Evolutionary conservation across 2,888 invertebrate genomes (phyloP).

Genomic region (Nesidiocoris tenuis): DNA sequence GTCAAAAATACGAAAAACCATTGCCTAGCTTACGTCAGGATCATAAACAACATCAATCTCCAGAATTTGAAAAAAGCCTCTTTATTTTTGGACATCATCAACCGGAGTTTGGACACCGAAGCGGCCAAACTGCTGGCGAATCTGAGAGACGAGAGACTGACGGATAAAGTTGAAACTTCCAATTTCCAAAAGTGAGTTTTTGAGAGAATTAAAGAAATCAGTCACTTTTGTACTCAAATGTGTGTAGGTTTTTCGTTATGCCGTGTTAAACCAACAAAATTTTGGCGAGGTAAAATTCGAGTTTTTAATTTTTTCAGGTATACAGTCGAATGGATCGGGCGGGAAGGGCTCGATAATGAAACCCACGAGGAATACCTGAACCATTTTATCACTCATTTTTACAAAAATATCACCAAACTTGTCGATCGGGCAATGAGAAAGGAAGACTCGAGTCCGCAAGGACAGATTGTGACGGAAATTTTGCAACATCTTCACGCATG

Average conservation of each 20-base stretch:
- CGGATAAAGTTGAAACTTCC: conserved; percentile 82
- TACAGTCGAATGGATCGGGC: conserved; percentile 94
- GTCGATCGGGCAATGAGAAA: conserved; percentile 94
- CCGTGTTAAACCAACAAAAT: no score
- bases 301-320: conserved; percentile 70
- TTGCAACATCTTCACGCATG: conserved; percentile 94
- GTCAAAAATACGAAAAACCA: conserved; percentile 94
- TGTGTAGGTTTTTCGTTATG: no score
- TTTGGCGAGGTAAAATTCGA: no score
- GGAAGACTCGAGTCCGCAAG: conserved; percentile 90
- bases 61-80: conserved; percentile 92
- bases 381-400: conserved; percentile 92
- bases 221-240: no score
- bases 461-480: conserved; percentile 90
- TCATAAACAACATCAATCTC: conserved; percentile 95
- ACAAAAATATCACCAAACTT: conserved; percentile 85
- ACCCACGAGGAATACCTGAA: conserved; percentile 91
- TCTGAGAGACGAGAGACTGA: conserved; percentile 84
- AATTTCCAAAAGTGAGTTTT: conserved; percentile 84
- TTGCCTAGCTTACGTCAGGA: conserved; percentile 89
- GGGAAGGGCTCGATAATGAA: conserved; percentile 88
- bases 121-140: conserved; percentile 85
- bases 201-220: background rate
- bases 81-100: conserved; percentile 91
- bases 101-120: conserved; percentile 88